Base-by-base conservation (phyloP, 2,797 vertebrate species). In the Fistularia tabacaria region DNA sequence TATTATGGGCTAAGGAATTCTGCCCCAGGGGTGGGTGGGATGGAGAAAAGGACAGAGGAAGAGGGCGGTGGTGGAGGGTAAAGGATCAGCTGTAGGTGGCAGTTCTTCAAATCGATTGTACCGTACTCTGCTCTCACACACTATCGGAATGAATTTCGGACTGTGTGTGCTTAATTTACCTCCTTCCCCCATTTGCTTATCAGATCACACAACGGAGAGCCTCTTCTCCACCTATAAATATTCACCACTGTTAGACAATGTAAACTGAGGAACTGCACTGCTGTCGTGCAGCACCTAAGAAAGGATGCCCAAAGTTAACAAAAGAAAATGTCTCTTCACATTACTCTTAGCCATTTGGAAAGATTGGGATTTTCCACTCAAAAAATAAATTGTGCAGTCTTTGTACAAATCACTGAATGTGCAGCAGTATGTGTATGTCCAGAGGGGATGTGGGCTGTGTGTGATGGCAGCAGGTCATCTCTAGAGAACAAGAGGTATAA, bases 91-190 rank as follows among this genome's bases (percentile, higher is more conserved):
- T 59, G 57, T 77, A 76, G 82, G 84, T 87, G 84, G 80, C 76
- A 69, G 69, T 81, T 86, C 79, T 71, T 6, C 48, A 14, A 81
- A 88, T 88, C 79, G 79, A 88, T 87, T 44, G 54, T 54, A 56
- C 57, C 57, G 77, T 57, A 67, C 66, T 61, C 45, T 50, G 49
- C 69, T 56, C 37, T 10, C 14, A 45, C 59, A 50, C 64, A 49
- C 58, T 61, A 80, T 80, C 52, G 76, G 82, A 88, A 87, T 80
- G 80, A 88, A 85, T 80, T 78, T 67, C 48, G 64, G 75, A 78
- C 76, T 46, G 80, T 85, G 82, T 84, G 83, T 83, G 82, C 78
- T 87, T 80, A 76, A 70, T 86, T 80, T 77, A 62, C 77, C 71
- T 69, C 69, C 79, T 75, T 73, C 73, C 57, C 63, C 85, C 79